A percentile compares a stretch with the other conserved stretches of the same genome.
Conservation (phyloP, 2,113 vertebrate genomes). For the Crotalus tigris region DNA sequence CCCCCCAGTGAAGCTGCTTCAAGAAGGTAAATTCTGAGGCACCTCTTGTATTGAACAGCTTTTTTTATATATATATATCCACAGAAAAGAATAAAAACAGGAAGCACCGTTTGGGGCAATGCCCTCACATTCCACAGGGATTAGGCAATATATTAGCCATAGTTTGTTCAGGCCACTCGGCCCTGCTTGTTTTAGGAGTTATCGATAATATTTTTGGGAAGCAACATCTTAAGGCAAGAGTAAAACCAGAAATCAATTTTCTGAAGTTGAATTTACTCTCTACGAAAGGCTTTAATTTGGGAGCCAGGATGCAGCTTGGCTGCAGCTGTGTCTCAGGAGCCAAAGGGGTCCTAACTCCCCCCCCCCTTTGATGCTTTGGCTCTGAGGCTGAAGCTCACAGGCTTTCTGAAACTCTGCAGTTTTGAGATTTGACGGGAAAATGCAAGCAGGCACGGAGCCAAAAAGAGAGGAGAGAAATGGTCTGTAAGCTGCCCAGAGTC, state of each 20-base stretch:
- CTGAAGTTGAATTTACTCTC: neutral
- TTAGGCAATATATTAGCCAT: conserved; percentile 55
- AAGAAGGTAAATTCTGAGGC: conserved; percentile 47
- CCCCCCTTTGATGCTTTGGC: neutral
- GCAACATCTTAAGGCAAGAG: neutral
- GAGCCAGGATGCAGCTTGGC: neutral
- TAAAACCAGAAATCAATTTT: neutral
- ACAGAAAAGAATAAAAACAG: conserved; percentile 56
- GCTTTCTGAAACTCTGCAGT: neutral
- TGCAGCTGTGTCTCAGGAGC: neutral
- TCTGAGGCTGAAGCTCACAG: neutral
- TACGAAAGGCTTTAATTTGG: too few relatives aligned
- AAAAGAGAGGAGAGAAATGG: neutral
- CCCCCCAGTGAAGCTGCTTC: conserved; percentile 7
- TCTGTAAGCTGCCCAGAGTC: neutral
- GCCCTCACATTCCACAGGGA: conserved; percentile 56
- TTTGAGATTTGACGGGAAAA: neutral
- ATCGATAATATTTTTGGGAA: neutral
- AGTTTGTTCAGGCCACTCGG: conserved; percentile 38
- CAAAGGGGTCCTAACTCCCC: neutral
- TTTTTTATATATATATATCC: conserved; percentile 19
- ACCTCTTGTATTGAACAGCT: conserved; percentile 41
- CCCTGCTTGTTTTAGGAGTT: conserved; percentile 24
- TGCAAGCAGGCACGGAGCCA: neutral
- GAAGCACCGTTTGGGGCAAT: conserved; percentile 45